Conservation (phyloP, 2,113 vertebrate genomes). For the Phaethornis superciliosus region DNA sequence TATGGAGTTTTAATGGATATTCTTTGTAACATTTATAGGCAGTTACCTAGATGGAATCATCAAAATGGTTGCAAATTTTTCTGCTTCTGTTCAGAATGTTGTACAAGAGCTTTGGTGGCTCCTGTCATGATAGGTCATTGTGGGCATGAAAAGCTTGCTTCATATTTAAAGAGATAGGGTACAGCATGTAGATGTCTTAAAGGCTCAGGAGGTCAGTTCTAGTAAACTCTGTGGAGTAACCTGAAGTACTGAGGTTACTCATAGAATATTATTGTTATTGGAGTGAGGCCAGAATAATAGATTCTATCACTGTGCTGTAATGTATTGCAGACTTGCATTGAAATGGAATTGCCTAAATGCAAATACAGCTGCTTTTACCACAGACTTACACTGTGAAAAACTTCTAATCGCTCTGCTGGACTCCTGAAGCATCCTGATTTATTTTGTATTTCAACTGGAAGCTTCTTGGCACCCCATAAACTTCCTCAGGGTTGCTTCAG, state of each 20-base stretch:
- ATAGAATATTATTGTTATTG: conserved; percentile 65
- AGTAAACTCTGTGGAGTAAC: conserved; percentile 62
- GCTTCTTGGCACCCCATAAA: background rate
- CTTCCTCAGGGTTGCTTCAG: background rate
- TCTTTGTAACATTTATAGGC: background rate
- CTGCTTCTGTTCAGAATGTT: background rate
- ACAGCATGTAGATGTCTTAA: background rate
- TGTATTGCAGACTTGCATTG: conserved; percentile 44
- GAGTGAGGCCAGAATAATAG: conserved; percentile 66
- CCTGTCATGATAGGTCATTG: background rate
- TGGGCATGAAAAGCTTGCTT: background rate
- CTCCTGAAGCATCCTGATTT: conserved; percentile 25
- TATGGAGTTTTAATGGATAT: background rate
- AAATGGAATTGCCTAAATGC: conserved; percentile 57
- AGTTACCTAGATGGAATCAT: background rate
- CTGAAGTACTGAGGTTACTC: conserved; percentile 45
- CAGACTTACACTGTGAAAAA: conserved; percentile 25
- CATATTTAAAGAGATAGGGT: background rate
- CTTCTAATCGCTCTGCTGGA: conserved; percentile 26
- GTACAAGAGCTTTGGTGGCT: background rate
- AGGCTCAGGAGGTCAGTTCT: conserved; percentile 58
- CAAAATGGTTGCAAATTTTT: background rate
- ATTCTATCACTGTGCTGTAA: conserved; percentile 66
- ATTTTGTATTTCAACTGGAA: background rate
- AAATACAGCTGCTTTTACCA: conserved; percentile 48